Base-by-base conservation (phyloP, 2,113 vertebrate species). In the Misgurnus mizolepis region DNA sequence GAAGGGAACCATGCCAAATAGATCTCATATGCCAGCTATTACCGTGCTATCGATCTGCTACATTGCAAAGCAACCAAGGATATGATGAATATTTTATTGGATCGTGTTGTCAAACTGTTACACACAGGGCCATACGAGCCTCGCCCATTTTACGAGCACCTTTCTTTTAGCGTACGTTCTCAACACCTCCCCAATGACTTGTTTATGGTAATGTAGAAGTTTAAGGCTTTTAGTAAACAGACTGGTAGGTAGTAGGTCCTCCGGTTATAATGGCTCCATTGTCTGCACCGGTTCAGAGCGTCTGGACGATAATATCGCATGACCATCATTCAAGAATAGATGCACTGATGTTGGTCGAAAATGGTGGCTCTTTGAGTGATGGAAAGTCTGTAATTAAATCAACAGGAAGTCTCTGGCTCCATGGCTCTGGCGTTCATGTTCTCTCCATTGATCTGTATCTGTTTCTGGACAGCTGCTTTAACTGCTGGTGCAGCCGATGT, bases 71-170 rank as follows among this genome's bases (percentile, higher is more conserved):
- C 78, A 11, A 72, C 86, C 81, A 71, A 66, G 80, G 77, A 62
- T 11, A 17, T 76, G 17, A 86, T 93, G 86, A 91, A 93, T 93
- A 90, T 92, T 93, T 89, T 77, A 93, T 89, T 83, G 78, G 69
- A 56, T 67, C 58, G 71, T 70, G 40, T 82, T 84, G 86, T 85
- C 89, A 77, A 88, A 87, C 41, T 71, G 84, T 75, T 77, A 83
- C 69, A 80, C 58, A 60, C 17, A 68, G 62, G 41, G 43, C 67
- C 68, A 12, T 80, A 62, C 72, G 9, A 45, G 64, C 81, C 66
- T 80, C 77, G 43, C 49, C 79, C 65, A 77, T 88, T 80, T 85
- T 80, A 84, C 60, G 55, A 85, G 82, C 79, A 60, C 58, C 85
- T 65, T 76, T 81, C 34, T 12, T 56, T 66, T 12, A 69, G 34